These are phyloP conservation scores for Xestia sexstrigata DNA, from an alignment of 2,888 invertebrate genomes.

Conservation along the genomic window DNA sequence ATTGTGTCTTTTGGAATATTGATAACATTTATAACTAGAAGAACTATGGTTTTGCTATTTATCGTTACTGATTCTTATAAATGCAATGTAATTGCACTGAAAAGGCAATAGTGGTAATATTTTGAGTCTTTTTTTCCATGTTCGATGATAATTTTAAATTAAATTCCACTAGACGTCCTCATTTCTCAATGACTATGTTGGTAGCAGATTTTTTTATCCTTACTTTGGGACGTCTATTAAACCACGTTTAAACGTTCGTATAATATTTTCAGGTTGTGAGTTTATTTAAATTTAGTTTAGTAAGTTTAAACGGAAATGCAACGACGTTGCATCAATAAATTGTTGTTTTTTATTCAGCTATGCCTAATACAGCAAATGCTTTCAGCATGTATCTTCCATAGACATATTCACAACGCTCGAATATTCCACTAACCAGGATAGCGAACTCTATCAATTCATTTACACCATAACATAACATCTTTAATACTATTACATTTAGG, in stretches of 20 bases:
- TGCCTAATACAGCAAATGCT: conserved; percentile 22
- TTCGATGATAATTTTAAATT: conserved; percentile 4
- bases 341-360: neutral
- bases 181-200: neutral
- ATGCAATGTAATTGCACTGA: conserved; percentile 56
- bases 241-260: neutral
- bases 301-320: neutral
- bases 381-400: conserved; percentile 37
- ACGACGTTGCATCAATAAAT: neutral
- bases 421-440: conserved; percentile 14
- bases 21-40: conserved; percentile 9
- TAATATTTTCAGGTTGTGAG: neutral
- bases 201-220: neutral
- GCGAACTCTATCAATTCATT: conserved; percentile 2
- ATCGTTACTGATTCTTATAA: conserved; percentile 38
- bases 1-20: conserved; percentile 22
- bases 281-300: neutral
- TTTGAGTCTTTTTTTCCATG: neutral
- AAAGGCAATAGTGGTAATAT: conserved; percentile 55
- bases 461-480: neutral
- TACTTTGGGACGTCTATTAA: neutral
- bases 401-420: conserved; percentile 49
- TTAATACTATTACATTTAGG: conserved; percentile 1
- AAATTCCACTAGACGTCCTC: neutral
- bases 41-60: conserved; percentile 21